Base-by-base conservation (phyloP, 2,113 vertebrate genomes). In the Strix uralensis region DNA sequence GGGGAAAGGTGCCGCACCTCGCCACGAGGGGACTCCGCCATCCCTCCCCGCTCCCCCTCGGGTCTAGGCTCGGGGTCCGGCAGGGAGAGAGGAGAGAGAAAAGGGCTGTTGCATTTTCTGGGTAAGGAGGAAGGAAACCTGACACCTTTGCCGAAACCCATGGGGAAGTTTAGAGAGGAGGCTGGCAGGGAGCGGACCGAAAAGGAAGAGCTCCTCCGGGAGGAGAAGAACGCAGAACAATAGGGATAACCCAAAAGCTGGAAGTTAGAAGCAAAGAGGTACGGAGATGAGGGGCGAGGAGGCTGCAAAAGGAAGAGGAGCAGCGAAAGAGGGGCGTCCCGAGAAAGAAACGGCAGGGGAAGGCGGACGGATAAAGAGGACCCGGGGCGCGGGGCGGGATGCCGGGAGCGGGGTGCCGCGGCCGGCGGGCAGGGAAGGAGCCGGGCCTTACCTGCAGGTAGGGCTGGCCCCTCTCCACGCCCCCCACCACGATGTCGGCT, bases 401-500 rank as follows among this genome's bases (percentile, higher is more conserved):
- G 40, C 40, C 40, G 40, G 12, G 40, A 40, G 32, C 23, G 25
- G 47, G 62, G 36, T 22, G 29, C 38, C 13, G 46, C 22, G 20
- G 47, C 42, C 26, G 6, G 36, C 62, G 47, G 49, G 26, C 18
- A 30, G 21, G 49, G 23, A 80, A 69, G 52, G 27, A 90, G 80
- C 70, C 51, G 58, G 79, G 38, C 40, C 97, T 98, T 97, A 99
- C 99, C 98, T 98, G 98, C 42, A 99, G 97, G 87, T 99, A 99
- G 70, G 99, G 98, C 81, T 98, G 97, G 34, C 98, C 98, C 67
- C 96, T 93, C 80, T 97, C 97, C 84, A 99, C 98, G 19, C 99
- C 99, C 54, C 98, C 98, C 95, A 99, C 97, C 89, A 98, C 98
- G 95, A 99, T 97, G 96, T 99, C 99, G 1, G 99, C 98, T 5